Evolutionary conservation across 2,113 vertebrate species (phyloP).

Genomic region (Myxocyprinus asiaticus): DNA sequence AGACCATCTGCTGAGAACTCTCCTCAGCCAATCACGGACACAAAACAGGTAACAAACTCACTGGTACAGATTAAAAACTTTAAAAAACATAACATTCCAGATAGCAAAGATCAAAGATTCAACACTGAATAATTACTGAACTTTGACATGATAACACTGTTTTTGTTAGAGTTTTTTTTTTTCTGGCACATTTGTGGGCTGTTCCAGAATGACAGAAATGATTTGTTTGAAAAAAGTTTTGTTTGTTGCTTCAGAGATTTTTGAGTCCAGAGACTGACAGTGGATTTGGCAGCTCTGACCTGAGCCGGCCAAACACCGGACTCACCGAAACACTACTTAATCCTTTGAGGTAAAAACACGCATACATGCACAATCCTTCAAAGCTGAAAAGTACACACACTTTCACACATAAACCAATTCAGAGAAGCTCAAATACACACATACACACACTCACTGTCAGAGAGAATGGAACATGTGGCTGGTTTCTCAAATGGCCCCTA

Average conservation of each 20-base stretch:
- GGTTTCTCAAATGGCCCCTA: too few species aligned
- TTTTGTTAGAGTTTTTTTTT: background rate
- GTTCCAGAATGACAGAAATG: background rate
- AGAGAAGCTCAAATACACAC: too few species aligned
- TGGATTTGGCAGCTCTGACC: conserved; percentile 66
- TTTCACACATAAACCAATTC: too few species aligned
- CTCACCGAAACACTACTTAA: conserved; percentile 54
- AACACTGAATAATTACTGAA: too few species aligned
- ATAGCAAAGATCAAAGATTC: too few species aligned
- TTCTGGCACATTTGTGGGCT: too few species aligned
- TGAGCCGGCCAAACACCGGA: conserved; percentile 59
- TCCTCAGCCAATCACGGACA: conserved; percentile 7
- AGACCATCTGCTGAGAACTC: background rate
- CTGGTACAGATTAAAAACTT: background rate
- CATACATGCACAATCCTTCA: background rate
- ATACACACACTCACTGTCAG: too few species aligned
- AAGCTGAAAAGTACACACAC: background rate
- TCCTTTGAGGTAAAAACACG: conserved; percentile 60
- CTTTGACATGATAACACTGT: too few species aligned
- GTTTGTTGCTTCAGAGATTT: conserved; percentile 61
- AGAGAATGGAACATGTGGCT: too few species aligned
- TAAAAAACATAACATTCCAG: too few species aligned
- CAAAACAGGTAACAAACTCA: conserved; percentile 37
- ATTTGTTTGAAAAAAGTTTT: background rate
- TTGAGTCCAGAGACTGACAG: conserved; percentile 70